A percentile compares a stretch with the other conserved stretches of the same genome.
phyloP scores from a whole-genome alignment of 2,113 vertebrate genomes.

The Dromas ardeola region DNA sequence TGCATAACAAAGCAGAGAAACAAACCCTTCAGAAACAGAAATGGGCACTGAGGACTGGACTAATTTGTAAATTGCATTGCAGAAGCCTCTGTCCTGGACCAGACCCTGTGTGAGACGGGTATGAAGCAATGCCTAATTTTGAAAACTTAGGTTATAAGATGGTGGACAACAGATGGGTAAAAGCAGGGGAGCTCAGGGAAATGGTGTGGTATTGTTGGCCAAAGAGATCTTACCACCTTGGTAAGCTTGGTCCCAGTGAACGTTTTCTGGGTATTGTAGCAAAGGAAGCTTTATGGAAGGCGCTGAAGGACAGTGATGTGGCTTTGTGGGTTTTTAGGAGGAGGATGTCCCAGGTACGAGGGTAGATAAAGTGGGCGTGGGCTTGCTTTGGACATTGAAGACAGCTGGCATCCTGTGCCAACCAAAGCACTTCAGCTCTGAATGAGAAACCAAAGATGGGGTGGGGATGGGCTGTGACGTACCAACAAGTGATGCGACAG shows the following conservation, averaged over 20 bases:
- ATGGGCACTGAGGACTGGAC: not conserved
- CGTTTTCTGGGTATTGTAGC: not conserved
- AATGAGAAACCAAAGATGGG: not conserved
- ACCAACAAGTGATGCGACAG: not conserved
- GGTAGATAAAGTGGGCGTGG: not conserved
- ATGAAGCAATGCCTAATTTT: not conserved
- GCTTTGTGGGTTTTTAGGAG: not conserved
- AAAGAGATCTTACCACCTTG: not conserved
- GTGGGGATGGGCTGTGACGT: not conserved
- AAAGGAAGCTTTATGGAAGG: not conserved
- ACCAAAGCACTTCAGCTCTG: not conserved
- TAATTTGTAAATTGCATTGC: not conserved
- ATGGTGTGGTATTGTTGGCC: not conserved
- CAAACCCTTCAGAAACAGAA: not conserved
- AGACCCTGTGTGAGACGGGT: not conserved
- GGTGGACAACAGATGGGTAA: not conserved
- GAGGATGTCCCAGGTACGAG: not conserved
- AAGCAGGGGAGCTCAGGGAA: not conserved
- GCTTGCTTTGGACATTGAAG: not conserved
- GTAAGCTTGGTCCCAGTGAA: not conserved
- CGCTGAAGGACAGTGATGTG: not conserved
- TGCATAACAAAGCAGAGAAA: not conserved
- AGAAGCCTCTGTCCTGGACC: not conserved
- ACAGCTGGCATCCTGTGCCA: not conserved
- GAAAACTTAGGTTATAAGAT: not conserved